These are phyloP conservation scores for Motacilla alba DNA, from an alignment of 2,113 vertebrate species.

Conservation along the genomic window DNA sequence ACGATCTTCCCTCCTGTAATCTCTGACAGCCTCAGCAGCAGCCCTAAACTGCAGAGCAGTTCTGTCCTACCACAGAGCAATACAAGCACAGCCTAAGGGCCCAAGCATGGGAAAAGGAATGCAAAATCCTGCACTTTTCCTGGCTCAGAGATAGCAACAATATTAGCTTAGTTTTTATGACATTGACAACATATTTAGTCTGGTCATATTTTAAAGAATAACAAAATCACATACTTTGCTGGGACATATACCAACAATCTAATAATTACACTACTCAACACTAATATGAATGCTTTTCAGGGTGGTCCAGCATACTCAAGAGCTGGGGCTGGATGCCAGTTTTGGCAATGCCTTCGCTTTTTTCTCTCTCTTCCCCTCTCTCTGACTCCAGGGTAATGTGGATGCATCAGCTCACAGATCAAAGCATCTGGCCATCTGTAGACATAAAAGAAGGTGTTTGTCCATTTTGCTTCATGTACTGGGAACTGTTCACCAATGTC, in stretches of 20 bases:
- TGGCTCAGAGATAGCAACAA: conserved; percentile 14
- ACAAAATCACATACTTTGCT: conserved; percentile 56
- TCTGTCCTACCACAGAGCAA: neutral
- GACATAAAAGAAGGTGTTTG: conserved; percentile 16
- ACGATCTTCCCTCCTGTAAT: neutral
- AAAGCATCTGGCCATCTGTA: conserved; percentile 30
- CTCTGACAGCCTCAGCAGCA: neutral
- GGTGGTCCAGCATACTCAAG: conserved; percentile 43
- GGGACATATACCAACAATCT: conserved; percentile 24
- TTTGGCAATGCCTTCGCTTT: conserved; percentile 35
- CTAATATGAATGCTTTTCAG: conserved; percentile 43
- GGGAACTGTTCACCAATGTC: neutral
- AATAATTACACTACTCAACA: conserved; percentile 39
- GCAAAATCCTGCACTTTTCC: neutral
- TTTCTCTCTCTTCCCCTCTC: neutral
- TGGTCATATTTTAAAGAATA: conserved; percentile 53
- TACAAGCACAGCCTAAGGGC: neutral
- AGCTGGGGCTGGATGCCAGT: conserved; percentile 25
- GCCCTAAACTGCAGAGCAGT: neutral
- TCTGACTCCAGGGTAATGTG: neutral
- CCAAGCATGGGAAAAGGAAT: neutral
- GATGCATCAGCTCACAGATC: conserved; percentile 35
- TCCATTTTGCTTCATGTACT: neutral
- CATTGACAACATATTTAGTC: conserved; percentile 62
- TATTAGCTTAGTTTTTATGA: conserved; percentile 12